Percentiles rank a stretch among this genome's conserved stretches.
These are phyloP conservation scores for Xiphorhynchus elegans DNA, from an alignment of 2,113 vertebrate species.

Conservation along the genomic window DNA sequence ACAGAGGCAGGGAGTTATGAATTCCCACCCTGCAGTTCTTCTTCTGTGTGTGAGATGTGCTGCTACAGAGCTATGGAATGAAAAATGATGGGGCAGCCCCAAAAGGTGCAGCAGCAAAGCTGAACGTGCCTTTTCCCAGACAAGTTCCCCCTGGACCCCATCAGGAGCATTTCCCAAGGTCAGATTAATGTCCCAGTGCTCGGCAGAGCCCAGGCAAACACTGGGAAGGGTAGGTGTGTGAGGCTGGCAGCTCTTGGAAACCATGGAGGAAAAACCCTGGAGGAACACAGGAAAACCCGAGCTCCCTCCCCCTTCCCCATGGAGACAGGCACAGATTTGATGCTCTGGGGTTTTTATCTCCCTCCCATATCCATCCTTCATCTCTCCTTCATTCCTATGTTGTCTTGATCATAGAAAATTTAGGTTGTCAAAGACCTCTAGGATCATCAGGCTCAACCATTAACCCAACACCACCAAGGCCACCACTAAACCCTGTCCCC, in stretches of 20 bases:
- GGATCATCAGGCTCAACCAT: neutral
- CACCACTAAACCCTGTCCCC: neutral
- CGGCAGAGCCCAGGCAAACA: neutral
- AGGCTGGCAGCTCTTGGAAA: neutral
- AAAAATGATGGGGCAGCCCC: neutral
- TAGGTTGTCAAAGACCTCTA: neutral
- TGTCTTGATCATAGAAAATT: neutral
- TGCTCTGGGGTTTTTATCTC: fast-evolving
- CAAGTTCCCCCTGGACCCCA: neutral
- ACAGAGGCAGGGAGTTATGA: neutral
- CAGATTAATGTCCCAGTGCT: neutral
- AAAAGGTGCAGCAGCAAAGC: neutral
- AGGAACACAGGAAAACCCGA: neutral
- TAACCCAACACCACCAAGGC: neutral
- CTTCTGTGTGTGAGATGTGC: fast-evolving
- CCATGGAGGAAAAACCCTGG: neutral
- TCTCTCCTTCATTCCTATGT: neutral
- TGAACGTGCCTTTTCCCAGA: neutral
- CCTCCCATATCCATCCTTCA: neutral
- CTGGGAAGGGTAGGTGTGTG: neutral
- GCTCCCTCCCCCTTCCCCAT: neutral
- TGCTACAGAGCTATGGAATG: neutral
- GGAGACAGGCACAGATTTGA: neutral
- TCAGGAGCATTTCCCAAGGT: neutral
- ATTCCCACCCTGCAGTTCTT: neutral